Evolutionary conservation across 2,888 invertebrate genomes (phyloP).

Genomic region (Diplolepis rosae): DNA sequence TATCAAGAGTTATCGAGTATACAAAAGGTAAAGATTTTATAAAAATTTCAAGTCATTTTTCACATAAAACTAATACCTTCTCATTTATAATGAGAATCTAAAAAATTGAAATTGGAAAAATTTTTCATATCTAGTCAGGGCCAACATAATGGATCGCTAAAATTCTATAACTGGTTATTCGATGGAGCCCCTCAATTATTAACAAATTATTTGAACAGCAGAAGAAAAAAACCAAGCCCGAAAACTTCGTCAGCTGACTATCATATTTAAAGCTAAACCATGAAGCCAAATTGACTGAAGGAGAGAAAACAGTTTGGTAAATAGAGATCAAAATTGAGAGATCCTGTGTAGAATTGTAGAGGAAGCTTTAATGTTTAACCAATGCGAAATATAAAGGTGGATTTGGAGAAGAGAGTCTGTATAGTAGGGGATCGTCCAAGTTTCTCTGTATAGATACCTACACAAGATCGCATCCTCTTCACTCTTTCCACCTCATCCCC

Average conservation of each 20-base stretch:
- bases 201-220: too few species aligned
- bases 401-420: slow-evolving; percentile 40
- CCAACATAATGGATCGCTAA: too few species aligned
- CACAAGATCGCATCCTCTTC: slow-evolving; percentile 54
- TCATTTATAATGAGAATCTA: too few species aligned
- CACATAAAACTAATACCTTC: too few species aligned
- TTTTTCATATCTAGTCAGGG: too few species aligned
- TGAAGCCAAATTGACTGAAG: background rate
- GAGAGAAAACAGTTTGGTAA: background rate
- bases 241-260: background rate
- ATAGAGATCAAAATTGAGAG: background rate
- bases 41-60: too few species aligned
- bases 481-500: slow-evolving; percentile 28
- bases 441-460: slow-evolving; percentile 53
- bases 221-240: too few species aligned
- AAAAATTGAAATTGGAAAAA: too few species aligned
- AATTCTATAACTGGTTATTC: too few species aligned
- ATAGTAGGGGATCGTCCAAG: slow-evolving; percentile 58
- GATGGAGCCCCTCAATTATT: too few species aligned
- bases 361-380: background rate
- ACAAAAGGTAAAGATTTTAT: too few species aligned
- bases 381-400: slow-evolving; percentile 39
- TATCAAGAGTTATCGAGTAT: too few species aligned
- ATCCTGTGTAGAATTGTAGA: slow-evolving; percentile 1
- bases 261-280: background rate